Conservation (phyloP, 2,888 invertebrate species). For the Philhelius pedissequus region DNA sequence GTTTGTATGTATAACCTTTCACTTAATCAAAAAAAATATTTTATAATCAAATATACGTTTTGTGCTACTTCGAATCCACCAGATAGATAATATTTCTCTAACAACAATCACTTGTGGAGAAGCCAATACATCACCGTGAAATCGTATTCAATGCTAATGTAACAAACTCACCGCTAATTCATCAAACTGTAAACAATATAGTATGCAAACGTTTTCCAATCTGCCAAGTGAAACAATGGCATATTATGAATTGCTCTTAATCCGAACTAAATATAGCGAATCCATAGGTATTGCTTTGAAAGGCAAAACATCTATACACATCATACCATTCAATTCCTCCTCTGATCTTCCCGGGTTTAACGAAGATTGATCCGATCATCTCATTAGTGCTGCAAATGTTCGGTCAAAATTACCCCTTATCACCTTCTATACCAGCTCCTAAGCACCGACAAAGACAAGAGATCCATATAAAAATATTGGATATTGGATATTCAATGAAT, state of each 20-base stretch:
- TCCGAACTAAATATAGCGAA: background rate
- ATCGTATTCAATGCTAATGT: constrained; percentile 28
- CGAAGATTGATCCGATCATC: constrained; percentile 57
- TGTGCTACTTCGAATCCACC: constrained; percentile 42
- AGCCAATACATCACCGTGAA: constrained; percentile 40
- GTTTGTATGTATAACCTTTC: too few species aligned
- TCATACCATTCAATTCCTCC: background rate
- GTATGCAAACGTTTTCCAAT: constrained; percentile 48
- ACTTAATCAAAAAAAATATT: too few species aligned
- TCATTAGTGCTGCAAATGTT: constrained; percentile 62
- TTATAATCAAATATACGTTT: too few species aligned
- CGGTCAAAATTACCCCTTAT: background rate
- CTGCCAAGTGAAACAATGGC: constrained; percentile 61
- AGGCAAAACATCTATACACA: background rate
- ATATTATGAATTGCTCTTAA: constrained; percentile 49
- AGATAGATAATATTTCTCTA: constrained; percentile 42
- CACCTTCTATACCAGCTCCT: background rate
- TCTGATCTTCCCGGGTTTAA: background rate
- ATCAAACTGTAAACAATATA: constrained; percentile 56
- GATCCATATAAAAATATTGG: too few species aligned
- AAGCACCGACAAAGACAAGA: too few species aligned
- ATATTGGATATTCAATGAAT: constrained; percentile 25
- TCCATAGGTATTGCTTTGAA: background rate
- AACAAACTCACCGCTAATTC: constrained; percentile 14
- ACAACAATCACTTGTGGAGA: constrained; percentile 42